Base-by-base conservation (phyloP, 2,888 invertebrate genomes). In the Papilio elwesi region DNA sequence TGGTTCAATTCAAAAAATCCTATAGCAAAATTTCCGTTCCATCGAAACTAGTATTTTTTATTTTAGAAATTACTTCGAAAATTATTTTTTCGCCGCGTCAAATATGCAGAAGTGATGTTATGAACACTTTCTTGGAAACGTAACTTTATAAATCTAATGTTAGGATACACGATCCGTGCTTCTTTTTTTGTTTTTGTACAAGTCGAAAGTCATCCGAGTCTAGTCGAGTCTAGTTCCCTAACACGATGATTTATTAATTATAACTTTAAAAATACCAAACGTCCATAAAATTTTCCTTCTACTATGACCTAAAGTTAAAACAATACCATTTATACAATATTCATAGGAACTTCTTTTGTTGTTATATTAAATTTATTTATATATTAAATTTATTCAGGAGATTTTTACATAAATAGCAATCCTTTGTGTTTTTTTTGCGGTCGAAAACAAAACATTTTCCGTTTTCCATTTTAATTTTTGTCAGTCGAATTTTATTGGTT, bases 321-420 rank as follows among this genome's bases (percentile, higher is more conserved):
- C 90, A 93, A 93, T 92, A 93, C 91, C 86, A 88, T 93, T 92
- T 92, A 93, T 92, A 93, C 92, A 93, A 92, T 92, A 92, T 92
- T 92, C 90, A 93, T 93, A 93, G 93, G 93, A 93, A 93, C 93
- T 93, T 93, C 91, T 91, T 92, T 93, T 93, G 92, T 93, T 93
- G 92, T 93, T 92, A 92, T 89, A 91, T 92, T 89, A 84, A 59
- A 90, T 93, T 93, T 91, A 92, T 91, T 92, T 88, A 92, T 92
- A 92, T 91, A 93, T 92, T 92, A 91, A 91, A 86, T 91, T 90
- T 90, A 91, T 89, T n/a, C 91, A 92, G 92, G 91, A 92, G 87
- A 78, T 91, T 89, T 90, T 92, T 93, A 93, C 92, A 93, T 92
- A 92, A 92, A 93, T 92, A 93, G 93, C 92, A 92, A 93, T 93